phyloP scores from a whole-genome alignment of 2,113 vertebrate species.

The Grantiella picta region DNA sequence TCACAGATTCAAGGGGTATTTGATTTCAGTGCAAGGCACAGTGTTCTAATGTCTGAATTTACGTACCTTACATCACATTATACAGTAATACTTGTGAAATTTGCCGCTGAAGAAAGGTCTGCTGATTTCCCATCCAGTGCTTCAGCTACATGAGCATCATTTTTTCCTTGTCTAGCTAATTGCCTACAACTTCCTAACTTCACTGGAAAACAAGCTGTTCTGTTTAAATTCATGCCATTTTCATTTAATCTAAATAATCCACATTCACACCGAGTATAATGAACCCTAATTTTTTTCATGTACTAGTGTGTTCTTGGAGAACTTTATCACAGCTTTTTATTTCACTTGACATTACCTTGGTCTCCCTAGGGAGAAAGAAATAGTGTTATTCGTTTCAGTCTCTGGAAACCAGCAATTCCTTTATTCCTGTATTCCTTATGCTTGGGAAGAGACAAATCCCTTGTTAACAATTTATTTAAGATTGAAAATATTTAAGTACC shows the following conservation, averaged over 20 bases:
- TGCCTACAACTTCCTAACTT: background rate
- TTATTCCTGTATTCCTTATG: background rate
- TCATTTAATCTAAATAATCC: background rate
- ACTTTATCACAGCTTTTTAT: background rate
- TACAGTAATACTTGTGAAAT: background rate
- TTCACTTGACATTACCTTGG: background rate
- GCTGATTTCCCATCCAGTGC: background rate
- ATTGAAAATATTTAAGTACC: background rate
- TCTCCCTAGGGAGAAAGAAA: background rate
- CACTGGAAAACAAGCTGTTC: background rate
- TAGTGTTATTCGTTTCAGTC: background rate
- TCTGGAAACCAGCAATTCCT: background rate
- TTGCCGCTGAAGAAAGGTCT: background rate
- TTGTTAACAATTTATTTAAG: background rate
- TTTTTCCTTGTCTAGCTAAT: background rate
- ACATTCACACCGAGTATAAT: background rate
- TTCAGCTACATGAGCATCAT: rapidly evolving
- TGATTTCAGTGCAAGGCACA: background rate
- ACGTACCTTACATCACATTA: background rate
- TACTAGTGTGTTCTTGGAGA: background rate
- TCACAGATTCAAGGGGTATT: background rate
- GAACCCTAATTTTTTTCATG: background rate
- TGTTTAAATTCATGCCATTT: background rate
- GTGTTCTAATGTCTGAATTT: background rate
- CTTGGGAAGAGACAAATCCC: background rate